Base-by-base conservation (phyloP, 2,113 vertebrate genomes). In the Laterallus jamaicensis region DNA sequence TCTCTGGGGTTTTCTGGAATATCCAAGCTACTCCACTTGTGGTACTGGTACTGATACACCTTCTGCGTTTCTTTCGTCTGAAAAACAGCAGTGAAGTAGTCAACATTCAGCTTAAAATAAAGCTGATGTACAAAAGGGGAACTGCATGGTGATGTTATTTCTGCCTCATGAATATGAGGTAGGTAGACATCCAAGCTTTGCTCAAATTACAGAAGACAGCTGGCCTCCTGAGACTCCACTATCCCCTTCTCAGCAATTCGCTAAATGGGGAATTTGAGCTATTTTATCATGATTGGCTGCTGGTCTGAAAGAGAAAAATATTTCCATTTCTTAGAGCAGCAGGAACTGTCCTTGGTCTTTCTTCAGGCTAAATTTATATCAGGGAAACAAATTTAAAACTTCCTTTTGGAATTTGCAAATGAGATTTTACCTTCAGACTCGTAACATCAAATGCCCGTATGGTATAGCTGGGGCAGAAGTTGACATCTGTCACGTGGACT, bases 11-110 rank as follows among this genome's bases (percentile, higher is more conserved):
- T 98, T 94, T 98, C 96, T 1, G 99, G 99, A 77, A 99, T 90
- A 47, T 96, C 96, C 21, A 70, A 85, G n/a, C n/a, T 85, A 20
- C 11, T 94, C 99, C 99, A 99, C 37, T 98, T 98, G 40, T 97
- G 91, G 91, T 98, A 99, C 55, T 99, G 99, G 95, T 98, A 99
- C 77, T 99, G 99, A 88, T 97, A 98, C 56, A 99, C 97, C 15
- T 95, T 95, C 49, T 97, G 98, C 22, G 80, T 93, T 4, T 99
- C 99, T 98, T 99, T 99, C 59, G 98, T 99, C 99, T 99, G 97
- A 81, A 96, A 94, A 97, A 55, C 73, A 83, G 71, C 56, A 77
- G 42, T 83, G 12, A 73, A 15, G 15, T 31, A 40, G 37, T 82
- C 49, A 73, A 47, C 31, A 58, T n/a, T 86, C 49, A 40, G 29